phyloP scores from a whole-genome alignment of 2,113 vertebrate species.

The Heloderma charlesbogerti region DNA sequence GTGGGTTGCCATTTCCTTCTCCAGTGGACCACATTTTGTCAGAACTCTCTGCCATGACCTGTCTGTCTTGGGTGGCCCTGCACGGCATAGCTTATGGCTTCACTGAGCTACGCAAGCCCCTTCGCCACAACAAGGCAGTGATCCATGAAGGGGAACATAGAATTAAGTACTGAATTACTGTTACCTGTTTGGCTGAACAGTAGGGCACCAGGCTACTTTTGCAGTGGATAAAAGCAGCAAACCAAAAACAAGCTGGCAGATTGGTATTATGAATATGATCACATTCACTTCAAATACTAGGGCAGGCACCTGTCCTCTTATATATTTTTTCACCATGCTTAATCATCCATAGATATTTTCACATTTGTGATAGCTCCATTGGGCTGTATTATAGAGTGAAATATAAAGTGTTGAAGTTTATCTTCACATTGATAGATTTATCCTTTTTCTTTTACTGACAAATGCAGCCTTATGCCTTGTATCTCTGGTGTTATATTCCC shows the following conservation, averaged over 20 bases:
- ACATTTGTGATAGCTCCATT: neutral
- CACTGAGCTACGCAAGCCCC: no score
- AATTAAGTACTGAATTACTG: neutral
- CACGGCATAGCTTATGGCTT: no score
- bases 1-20: no score
- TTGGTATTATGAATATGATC: neutral
- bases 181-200: neutral
- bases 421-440: neutral
- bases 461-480: neutral
- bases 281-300: neutral
- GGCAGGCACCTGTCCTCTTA: neutral
- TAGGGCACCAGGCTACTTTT: neutral
- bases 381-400: neutral
- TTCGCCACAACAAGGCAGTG: no score
- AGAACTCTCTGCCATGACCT: no score
- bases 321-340: neutral
- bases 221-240: neutral
- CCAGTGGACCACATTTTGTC: no score
- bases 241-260: neutral
- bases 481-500: neutral
- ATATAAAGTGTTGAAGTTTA: neutral
- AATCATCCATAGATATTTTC: neutral
- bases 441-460: neutral
- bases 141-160: no score
- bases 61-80: no score